phyloP scores from a whole-genome alignment of 1,140 invertebrate species.

The Drosophila simulans region DNA sequence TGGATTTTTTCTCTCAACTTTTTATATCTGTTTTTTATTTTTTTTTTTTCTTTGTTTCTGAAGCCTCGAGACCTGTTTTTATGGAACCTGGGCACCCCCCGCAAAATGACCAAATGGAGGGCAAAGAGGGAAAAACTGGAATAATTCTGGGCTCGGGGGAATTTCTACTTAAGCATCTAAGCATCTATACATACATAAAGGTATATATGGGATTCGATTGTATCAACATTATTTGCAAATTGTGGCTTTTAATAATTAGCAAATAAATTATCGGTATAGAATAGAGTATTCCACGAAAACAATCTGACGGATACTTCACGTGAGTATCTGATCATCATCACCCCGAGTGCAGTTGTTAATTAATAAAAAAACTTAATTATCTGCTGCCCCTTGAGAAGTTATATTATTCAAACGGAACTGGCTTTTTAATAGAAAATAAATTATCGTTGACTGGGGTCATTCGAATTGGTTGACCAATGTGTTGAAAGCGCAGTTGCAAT shows the following conservation, averaged over 20 bases:
- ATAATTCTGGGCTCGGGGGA: conserved; percentile 53
- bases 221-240: conserved; percentile 57
- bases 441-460: conserved; percentile 3
- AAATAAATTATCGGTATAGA: conserved; percentile 50
- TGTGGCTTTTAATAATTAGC: conserved; percentile 70
- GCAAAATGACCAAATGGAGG: conserved; percentile 16
- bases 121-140: conserved; percentile 25
- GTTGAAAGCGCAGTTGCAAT: not conserved
- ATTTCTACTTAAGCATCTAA: conserved; percentile 37
- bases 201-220: conserved; percentile 21
- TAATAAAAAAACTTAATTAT: conserved; percentile 20
- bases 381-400: not conserved
- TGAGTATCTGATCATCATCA: conserved; percentile 25
- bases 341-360: conserved; percentile 49
- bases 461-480: not conserved
- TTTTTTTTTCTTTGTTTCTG: conserved; percentile 18
- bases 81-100: conserved; percentile 24
- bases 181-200: not conserved
- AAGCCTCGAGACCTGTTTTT: conserved; percentile 53
- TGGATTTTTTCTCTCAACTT: conserved; percentile 26
- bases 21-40: conserved; percentile 7
- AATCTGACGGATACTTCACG: conserved; percentile 40
- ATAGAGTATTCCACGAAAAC: conserved; percentile 55
- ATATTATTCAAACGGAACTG: conserved; percentile 19
- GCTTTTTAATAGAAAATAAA: conserved; percentile 8